Percentiles rank a stretch among this genome's conserved stretches.
Conservation (phyloP, 2,888 invertebrate genomes). For the Synanthedon formicaeformis region DNA sequence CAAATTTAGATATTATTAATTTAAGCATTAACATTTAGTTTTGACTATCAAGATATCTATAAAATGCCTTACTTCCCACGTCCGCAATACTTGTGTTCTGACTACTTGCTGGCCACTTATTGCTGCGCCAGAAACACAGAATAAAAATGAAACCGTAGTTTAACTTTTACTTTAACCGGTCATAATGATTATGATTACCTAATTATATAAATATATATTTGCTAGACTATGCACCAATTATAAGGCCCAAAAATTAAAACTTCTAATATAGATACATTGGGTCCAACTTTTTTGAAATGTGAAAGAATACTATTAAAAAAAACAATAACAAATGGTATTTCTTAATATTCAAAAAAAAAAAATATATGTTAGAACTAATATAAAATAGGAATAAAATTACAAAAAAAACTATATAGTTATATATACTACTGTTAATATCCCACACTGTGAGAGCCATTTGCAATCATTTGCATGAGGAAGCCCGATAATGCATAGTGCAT, state of each 20-base stretch:
- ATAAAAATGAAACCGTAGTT: neutral
- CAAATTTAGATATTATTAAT: too few species aligned
- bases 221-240: too few species aligned
- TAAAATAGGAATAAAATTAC: too few species aligned
- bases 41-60: neutral
- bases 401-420: neutral
- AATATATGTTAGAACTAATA: too few species aligned
- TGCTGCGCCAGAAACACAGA: neutral
- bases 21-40: neutral
- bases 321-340: too few species aligned
- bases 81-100: neutral
- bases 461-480: slow-evolving; percentile 59
- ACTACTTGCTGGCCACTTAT: neutral
- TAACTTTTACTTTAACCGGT: neutral
- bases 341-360: too few species aligned
- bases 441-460: slow-evolving; percentile 46
- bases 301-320: too few species aligned
- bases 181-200: too few species aligned
- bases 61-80: neutral
- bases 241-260: too few species aligned
- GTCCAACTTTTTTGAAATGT: too few species aligned
- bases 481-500: slow-evolving; percentile 34
- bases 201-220: too few species aligned
- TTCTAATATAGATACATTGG: too few species aligned
- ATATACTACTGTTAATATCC: slow-evolving; percentile 1